Base-by-base conservation (phyloP, 2,888 invertebrate genomes). In the Sphinx pinastri region DNA sequence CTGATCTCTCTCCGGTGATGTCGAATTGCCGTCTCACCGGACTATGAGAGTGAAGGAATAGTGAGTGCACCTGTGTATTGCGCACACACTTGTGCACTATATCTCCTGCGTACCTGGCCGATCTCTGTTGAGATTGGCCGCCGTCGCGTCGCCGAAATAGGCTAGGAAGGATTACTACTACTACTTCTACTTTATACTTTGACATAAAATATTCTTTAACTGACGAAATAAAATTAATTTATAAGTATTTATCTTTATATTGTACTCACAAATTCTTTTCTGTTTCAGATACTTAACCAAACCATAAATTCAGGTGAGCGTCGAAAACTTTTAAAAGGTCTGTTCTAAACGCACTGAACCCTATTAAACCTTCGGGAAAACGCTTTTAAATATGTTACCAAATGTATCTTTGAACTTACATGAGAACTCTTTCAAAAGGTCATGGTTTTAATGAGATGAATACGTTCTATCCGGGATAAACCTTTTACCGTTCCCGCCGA, bases 371-470 rank as follows among this genome's bases (percentile, higher is more conserved):
- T 77, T 74, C 74, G 72, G 68, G 73, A 67, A 68, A 68, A 63
- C 71, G 70, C 70, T 63, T 78, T 73, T 66, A 76, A 80, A 63
- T 79, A 78, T 75, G 74, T 73, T 74, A 71, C 69, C 70, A 71
- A 76, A 68, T 68, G 67, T 74, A 73, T 76, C 79, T 79, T 79
- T 75, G 71, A 74, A 73, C 75, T 74, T 77, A 85, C 85, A 86
- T 74, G 82, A 74, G 82, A 86, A 85, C 76, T 82, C 83, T 80
- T 80, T 86, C 79, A 84, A 82, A 84, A 82, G 82, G 81, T 81
- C 76, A 74, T 69, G 79, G 78, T 84, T 83, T 84, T 85, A 85
- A 87, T 87, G 85, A 84, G 81, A 85, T 84, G 83, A 86, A 83
- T 83, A 81, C 79, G 74, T 73, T 80, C 80, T 76, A 73, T 74